Conservation (phyloP, 2,888 invertebrate genomes). For the Spialia ferax region DNA sequence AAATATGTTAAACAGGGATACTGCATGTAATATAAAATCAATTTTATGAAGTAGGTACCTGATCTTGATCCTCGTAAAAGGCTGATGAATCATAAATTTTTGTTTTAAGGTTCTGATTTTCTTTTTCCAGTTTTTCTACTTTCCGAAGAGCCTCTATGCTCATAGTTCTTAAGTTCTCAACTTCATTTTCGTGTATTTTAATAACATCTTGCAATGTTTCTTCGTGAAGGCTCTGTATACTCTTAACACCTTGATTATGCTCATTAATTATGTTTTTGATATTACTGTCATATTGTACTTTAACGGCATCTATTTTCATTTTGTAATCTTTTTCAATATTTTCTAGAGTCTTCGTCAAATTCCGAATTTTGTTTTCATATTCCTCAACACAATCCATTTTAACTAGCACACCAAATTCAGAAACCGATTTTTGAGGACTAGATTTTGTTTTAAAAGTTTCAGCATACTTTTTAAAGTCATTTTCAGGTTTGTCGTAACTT, state of each 20-base stretch:
- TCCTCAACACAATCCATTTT: slow-evolving; percentile 60
- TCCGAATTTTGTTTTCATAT: slow-evolving; percentile 65
- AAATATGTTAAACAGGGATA: neutral
- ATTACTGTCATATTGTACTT: slow-evolving; percentile 84
- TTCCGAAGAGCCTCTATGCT: slow-evolving; percentile 79
- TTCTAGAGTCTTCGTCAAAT: slow-evolving; percentile 64
- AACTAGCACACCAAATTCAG: slow-evolving; percentile 55
- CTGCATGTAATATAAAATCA: neutral
- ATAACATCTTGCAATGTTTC: slow-evolving; percentile 79
- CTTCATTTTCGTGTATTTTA: slow-evolving; percentile 81
- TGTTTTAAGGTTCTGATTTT: slow-evolving; percentile 63
- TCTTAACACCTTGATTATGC: slow-evolving; percentile 84
- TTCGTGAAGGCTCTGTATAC: slow-evolving; percentile 84
- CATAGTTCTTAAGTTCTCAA: slow-evolving; percentile 77
- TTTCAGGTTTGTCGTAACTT: neutral
- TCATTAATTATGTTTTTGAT: slow-evolving; percentile 82
- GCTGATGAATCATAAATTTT: slow-evolving; percentile 53
- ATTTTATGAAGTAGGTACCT: slow-evolving; percentile 48
- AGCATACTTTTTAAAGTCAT: neutral
- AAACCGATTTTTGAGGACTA: slow-evolving; percentile 30
- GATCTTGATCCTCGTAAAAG: slow-evolving; percentile 57
- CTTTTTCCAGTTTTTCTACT: slow-evolving; percentile 73
- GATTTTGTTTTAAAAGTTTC: neutral
- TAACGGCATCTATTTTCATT: slow-evolving; percentile 76
- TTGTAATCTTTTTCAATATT: slow-evolving; percentile 71